phyloP scores from a whole-genome alignment of 2,888 invertebrate genomes.

The Ypsolopha scabrella region DNA sequence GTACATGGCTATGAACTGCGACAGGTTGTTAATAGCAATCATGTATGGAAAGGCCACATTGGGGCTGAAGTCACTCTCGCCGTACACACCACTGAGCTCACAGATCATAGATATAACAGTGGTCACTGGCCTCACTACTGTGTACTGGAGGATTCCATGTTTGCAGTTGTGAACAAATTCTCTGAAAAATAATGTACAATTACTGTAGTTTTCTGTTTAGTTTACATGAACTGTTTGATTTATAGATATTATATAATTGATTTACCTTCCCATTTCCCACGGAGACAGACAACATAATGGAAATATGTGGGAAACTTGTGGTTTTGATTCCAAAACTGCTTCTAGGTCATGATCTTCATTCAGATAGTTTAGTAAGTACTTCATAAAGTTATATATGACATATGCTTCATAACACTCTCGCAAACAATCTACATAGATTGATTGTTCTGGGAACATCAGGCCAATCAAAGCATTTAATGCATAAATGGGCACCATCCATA shows the following conservation, averaged over 20 bases:
- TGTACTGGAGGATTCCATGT: constrained; percentile 96
- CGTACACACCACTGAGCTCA: constrained; percentile 86
- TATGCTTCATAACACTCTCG: constrained; percentile 98
- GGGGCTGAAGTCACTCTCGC: constrained; percentile 90
- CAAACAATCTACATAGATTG: constrained; percentile 92
- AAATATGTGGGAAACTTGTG: constrained; percentile 90
- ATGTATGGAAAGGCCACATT: constrained; percentile 92
- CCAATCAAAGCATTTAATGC: constrained; percentile 95
- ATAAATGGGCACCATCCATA: constrained; percentile 99
- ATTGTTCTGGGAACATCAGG: constrained; percentile 85
- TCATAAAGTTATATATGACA: constrained; percentile 98
- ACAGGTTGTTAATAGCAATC: constrained; percentile 89
- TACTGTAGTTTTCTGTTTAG: not conserved
- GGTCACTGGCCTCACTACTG: constrained; percentile 90
- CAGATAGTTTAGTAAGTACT: constrained; percentile 90
- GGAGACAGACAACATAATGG: constrained; percentile 92
- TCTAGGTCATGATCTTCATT: constrained; percentile 90
- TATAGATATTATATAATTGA: not conserved
- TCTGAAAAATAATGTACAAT: constrained; percentile 53
- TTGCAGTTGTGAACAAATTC: constrained; percentile 95
- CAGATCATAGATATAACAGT: constrained; percentile 92
- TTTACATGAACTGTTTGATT: not conserved
- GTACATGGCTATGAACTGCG: constrained; percentile 97
- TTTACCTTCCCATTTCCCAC: constrained; percentile 91
- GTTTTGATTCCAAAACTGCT: constrained; percentile 81